Evolutionary conservation across 2,888 invertebrate species (phyloP).

Genomic region (Drosophila maculinotata): DNA sequence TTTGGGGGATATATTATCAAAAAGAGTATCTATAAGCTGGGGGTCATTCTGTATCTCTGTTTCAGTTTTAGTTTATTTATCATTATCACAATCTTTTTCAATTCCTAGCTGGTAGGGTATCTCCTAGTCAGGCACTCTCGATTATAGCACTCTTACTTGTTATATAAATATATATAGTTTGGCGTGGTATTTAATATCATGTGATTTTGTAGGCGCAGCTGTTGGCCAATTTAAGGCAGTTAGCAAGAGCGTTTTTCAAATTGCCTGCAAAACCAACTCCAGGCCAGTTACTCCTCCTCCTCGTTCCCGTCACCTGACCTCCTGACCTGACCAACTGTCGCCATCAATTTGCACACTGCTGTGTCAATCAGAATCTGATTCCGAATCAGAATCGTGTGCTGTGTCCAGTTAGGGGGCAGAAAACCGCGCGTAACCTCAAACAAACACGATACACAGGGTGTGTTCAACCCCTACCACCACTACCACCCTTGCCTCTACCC

Average conservation of each 20-base stretch:
- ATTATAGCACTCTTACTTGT: too few relatives aligned
- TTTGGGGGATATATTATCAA: too few relatives aligned
- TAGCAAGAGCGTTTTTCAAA: conserved; percentile 41
- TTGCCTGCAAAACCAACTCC: conserved; percentile 14
- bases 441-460: conserved; percentile 33
- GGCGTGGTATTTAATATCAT: neutral
- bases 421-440: conserved; percentile 50
- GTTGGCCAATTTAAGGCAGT: conserved; percentile 43
- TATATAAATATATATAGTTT: conserved; percentile 20
- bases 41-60: too few relatives aligned
- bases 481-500: neutral
- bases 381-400: neutral
- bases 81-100: too few relatives aligned
- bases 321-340: conserved; percentile 24
- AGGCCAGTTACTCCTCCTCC: neutral
- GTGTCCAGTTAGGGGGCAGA: conserved; percentile 29
- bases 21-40: neutral
- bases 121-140: too few relatives aligned
- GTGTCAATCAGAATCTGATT: conserved; percentile 51
- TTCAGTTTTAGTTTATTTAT: too few relatives aligned
- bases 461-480: neutral
- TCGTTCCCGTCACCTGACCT: neutral
- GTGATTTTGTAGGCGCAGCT: too few relatives aligned
- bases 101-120: too few relatives aligned
- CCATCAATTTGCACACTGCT: conserved; percentile 51